A percentile compares a stretch with the other conserved stretches of the same genome.
phyloP scores from a whole-genome alignment of 2,113 vertebrate species.

The Phalacrocorax carbo region DNA sequence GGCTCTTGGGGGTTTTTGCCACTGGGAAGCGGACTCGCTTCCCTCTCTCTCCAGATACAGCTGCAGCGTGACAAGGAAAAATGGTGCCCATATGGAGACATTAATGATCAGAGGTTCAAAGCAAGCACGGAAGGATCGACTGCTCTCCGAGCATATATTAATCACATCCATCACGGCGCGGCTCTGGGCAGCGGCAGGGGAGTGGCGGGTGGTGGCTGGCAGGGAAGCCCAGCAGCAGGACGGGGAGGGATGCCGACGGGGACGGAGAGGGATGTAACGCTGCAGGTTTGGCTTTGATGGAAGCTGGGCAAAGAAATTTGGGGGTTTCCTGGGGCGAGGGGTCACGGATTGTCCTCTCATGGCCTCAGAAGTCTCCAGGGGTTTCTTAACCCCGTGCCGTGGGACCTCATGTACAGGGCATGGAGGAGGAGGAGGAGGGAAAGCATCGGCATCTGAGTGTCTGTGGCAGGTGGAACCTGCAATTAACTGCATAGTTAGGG shows the following conservation, averaged over 20 bases:
- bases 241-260: neutral
- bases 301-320: neutral
- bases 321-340: neutral
- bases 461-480: neutral
- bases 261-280: neutral
- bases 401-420: rapidly evolving
- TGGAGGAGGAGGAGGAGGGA: neutral
- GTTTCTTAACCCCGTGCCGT: rapidly evolving
- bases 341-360: neutral
- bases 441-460: rapidly evolving
- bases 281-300: neutral
- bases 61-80: conserved; percentile 48
- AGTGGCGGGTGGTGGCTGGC: neutral
- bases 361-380: neutral
- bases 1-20: neutral
- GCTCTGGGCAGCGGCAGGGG: neutral
- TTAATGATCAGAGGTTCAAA: conserved; percentile 50
- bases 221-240: neutral
- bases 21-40: neutral
- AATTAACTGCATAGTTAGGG: neutral
- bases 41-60: neutral
- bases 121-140: conserved; percentile 19
- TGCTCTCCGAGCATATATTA: conserved; percentile 1
- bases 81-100: conserved; percentile 56
- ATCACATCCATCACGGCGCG: neutral